These are phyloP conservation scores for Oceanodroma leucorhoa DNA, from an alignment of 2,797 vertebrate species.

Conservation along the genomic window DNA sequence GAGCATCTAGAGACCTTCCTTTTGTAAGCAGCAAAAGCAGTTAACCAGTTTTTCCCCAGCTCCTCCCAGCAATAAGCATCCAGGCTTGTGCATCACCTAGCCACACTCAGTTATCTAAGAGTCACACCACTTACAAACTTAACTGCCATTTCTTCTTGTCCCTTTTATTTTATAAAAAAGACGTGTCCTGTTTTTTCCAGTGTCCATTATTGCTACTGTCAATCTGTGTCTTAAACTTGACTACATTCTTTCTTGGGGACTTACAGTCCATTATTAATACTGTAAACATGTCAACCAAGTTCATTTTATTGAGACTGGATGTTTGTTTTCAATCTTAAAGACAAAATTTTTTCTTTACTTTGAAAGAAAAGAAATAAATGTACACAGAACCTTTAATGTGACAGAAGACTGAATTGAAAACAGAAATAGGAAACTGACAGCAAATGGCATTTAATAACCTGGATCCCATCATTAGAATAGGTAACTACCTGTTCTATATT, in stretches of 20 bases:
- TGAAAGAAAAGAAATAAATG: background rate
- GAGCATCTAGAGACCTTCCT: background rate
- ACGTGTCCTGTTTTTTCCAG: background rate
- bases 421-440: background rate
- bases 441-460: background rate
- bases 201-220: background rate
- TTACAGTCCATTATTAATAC: background rate
- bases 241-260: background rate
- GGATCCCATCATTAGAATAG: background rate
- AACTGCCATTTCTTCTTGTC: background rate
- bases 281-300: background rate
- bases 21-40: background rate
- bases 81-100: background rate
- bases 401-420: background rate
- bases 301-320: background rate
- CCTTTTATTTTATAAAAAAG: background rate
- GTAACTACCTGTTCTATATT: background rate
- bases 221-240: background rate
- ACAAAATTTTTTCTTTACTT: background rate
- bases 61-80: background rate
- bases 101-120: background rate
- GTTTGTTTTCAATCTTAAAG: background rate
- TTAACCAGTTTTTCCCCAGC: background rate
- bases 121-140: background rate
- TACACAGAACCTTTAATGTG: background rate